Percentiles rank a stretch among this genome's conserved stretches.
Evolutionary conservation across 30 jellyfish, hydroid and myxozoan genomes (phyloP).

Genomic region (Haliclystus octoradiatus): DNA sequence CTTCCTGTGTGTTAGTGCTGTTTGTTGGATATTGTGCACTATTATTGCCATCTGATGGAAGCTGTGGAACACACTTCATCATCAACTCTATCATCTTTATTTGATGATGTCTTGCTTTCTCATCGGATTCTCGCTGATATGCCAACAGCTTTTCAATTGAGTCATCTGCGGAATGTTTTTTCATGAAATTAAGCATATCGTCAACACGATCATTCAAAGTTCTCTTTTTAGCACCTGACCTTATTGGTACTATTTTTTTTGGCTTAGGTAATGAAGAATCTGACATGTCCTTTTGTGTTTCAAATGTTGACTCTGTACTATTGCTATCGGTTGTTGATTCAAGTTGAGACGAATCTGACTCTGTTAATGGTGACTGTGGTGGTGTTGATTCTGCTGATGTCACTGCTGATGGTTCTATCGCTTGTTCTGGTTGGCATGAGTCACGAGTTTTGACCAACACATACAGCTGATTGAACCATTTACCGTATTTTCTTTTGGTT

Average conservation of each 20-base stretch:
- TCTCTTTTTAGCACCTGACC: neutral
- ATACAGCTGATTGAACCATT: conserved; percentile 24
- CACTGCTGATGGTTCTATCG: conserved; percentile 17
- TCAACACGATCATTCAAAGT: neutral
- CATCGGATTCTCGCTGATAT: neutral
- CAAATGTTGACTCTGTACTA: too few species aligned
- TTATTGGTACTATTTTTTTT: neutral
- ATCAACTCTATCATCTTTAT: neutral
- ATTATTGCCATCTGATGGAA: too few species aligned
- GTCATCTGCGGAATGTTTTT: neutral
- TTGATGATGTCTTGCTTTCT: conserved; percentile 1
- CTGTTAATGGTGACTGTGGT: too few species aligned
- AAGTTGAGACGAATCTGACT: too few species aligned
- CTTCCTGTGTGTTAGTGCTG: too few species aligned
- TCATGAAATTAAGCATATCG: neutral
- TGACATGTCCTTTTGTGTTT: neutral
- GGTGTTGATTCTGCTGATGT: too few species aligned
- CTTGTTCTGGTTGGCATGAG: conserved; percentile 28
- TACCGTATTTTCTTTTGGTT: conserved; percentile 11
- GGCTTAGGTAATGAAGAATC: neutral
- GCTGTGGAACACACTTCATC: neutral
- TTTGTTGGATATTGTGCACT: too few species aligned
- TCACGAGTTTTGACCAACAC: conserved; percentile 32
- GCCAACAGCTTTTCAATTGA: neutral
- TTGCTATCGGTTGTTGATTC: too few species aligned